Evolutionary conservation across 2,797 vertebrate genomes (phyloP).

Genomic region (Alfaro cultratus): DNA sequence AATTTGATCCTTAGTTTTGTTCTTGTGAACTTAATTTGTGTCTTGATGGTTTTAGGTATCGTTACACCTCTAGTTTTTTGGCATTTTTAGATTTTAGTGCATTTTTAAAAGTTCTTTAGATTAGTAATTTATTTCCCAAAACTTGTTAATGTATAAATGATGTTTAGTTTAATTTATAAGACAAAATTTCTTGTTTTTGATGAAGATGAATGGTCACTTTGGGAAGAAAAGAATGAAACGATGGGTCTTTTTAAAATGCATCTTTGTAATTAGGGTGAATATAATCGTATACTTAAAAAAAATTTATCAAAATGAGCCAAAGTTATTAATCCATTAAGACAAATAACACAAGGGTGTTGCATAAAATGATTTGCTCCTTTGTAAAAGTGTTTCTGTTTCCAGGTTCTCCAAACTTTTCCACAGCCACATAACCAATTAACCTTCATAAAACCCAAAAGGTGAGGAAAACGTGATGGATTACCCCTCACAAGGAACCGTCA

Average conservation of each 20-base stretch:
- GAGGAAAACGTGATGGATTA: slow-evolving; percentile 52
- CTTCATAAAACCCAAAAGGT: slow-evolving; percentile 49
- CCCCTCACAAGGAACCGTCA: slow-evolving; percentile 22
- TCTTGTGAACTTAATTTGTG: too few species aligned
- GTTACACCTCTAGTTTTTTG: too few species aligned
- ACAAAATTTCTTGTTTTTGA: not conserved
- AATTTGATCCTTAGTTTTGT: too few species aligned
- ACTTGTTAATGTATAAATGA: too few species aligned
- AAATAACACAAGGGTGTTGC: not conserved
- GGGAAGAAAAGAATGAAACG: not conserved
- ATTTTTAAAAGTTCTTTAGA: too few species aligned
- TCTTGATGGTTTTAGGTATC: too few species aligned
- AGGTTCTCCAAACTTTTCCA: slow-evolving; percentile 3
- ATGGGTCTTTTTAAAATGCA: not conserved
- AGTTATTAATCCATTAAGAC: not conserved
- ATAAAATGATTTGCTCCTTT: not conserved
- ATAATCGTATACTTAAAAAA: not conserved
- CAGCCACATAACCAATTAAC: slow-evolving; percentile 32
- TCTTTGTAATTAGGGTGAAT: not conserved
- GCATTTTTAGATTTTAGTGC: too few species aligned
- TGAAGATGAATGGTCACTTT: not conserved
- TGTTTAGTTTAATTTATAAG: not conserved
- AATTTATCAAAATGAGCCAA: not conserved
- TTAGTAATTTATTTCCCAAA: too few species aligned
- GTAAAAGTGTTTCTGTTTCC: not conserved